Evolutionary conservation across 2,888 invertebrate genomes (phyloP).

Genomic region (Chrysolina haemoptera): DNA sequence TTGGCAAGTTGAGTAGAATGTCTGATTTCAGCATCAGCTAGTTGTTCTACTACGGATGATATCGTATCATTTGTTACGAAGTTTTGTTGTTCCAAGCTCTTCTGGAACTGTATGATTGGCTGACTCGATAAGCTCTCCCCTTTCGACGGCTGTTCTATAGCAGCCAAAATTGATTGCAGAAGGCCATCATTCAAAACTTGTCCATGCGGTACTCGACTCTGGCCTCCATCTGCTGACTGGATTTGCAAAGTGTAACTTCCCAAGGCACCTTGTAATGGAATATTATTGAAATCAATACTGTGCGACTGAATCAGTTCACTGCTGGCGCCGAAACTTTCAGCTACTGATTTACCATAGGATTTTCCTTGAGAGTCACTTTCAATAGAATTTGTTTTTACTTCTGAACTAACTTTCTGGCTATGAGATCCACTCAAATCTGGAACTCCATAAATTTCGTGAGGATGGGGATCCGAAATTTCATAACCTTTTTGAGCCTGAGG

Average conservation of each 20-base stretch:
- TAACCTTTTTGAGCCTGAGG: slow-evolving; percentile 52
- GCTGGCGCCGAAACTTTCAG: slow-evolving; percentile 64
- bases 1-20: slow-evolving; percentile 44
- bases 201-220: slow-evolving; percentile 77
- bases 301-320: slow-evolving; percentile 66
- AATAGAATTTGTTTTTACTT: slow-evolving; percentile 53
- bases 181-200: slow-evolving; percentile 85
- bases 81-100: slow-evolving; percentile 56
- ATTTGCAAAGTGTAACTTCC: slow-evolving; percentile 84
- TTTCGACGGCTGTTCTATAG: slow-evolving; percentile 81
- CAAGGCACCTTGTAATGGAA: slow-evolving; percentile 74
- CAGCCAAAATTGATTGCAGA: slow-evolving; percentile 85
- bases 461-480: slow-evolving; percentile 43
- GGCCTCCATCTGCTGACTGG: slow-evolving; percentile 77
- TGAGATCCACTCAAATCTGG: slow-evolving; percentile 60
- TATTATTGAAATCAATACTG: slow-evolving; percentile 68
- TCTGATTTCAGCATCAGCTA: slow-evolving; percentile 48
- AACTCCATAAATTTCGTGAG: slow-evolving; percentile 62
- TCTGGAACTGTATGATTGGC: slow-evolving; percentile 59
- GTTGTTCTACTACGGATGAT: slow-evolving; percentile 48
- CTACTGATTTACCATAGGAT: slow-evolving; percentile 64
- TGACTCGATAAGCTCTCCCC: slow-evolving; percentile 59
- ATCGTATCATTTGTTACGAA: slow-evolving; percentile 51
- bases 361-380: slow-evolving; percentile 59
- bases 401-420: slow-evolving; percentile 59